Evolutionary conservation across 2,113 vertebrate genomes (phyloP).

Genomic region (Mixornis gularis): DNA sequence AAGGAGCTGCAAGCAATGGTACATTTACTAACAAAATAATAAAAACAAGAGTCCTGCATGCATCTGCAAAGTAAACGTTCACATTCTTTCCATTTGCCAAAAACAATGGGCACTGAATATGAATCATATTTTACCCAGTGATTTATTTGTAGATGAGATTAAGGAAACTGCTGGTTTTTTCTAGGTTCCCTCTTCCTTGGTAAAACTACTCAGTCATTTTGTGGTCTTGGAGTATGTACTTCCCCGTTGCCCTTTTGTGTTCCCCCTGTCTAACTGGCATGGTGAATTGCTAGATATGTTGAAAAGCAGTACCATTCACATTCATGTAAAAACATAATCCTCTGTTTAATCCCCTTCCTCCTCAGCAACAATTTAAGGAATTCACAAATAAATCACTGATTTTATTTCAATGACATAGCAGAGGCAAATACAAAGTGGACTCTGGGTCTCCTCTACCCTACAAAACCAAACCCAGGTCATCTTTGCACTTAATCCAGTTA

Average conservation of each 20-base stretch:
- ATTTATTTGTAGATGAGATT: conserved; percentile 14
- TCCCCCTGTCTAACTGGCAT: not conserved
- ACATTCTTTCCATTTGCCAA: not conserved
- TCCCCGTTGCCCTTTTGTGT: not conserved
- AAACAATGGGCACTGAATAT: conserved; percentile 7
- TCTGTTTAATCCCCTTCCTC: not conserved
- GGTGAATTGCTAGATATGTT: not conserved
- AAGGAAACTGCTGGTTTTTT: not conserved
- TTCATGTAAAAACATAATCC: not conserved
- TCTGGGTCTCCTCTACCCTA: not conserved
- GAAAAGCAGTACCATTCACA: not conserved
- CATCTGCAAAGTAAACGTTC: not conserved
- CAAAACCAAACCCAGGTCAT: not conserved
- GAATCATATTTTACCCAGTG: not conserved
- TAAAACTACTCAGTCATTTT: not conserved
- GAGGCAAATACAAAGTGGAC: not conserved
- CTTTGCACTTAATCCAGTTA: not conserved
- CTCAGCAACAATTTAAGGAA: not conserved
- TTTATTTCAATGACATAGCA: not conserved
- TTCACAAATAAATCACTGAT: conserved; percentile 46
- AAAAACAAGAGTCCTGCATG: not conserved
- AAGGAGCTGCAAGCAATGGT: conserved; percentile 8
- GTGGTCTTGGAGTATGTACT: not conserved
- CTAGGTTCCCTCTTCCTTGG: not conserved
- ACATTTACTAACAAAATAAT: not conserved